Base-by-base conservation (phyloP, 2,113 vertebrate genomes). In the Rhinichthys klamathensis region DNA sequence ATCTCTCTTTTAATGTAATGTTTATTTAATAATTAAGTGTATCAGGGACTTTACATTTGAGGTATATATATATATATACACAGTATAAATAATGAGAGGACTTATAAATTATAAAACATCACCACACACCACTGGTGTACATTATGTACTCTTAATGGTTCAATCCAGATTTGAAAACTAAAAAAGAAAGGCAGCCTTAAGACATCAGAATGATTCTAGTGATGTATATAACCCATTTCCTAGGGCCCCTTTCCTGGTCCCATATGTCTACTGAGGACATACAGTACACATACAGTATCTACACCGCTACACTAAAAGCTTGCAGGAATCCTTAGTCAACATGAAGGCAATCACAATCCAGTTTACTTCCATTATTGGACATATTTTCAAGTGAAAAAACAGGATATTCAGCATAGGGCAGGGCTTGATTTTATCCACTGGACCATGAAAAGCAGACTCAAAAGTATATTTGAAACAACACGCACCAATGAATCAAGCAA, bases 191-290 rank as follows among this genome's bases (percentile, higher is more conserved):
- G 41, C 69, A 35, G 65, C 65, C 67, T 56, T 4, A 35, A 67
- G 75, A 82, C 79, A 82, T 81, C 56, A 67, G 56, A 82, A 72
- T 56, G 85, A 86, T 46, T 21, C 56, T 38, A 60, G 41, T 51
- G 67, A 85, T 74, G 44, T 51, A 46, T 56, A 56, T 63, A 85
- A 75, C 79, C 79, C 23, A 82, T 81, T 86, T 82, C 79, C 79
- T 41, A 12, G 58, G 60, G 70, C 58, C 32, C n/a, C 30, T 82
- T 82, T 56, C 32, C 23, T 54, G 25, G 23, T 76, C 30, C 44
- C 69, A 86, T 75, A 70, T 65, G 78, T 73, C 25, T 51, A 82
- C 27, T 25, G 21, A 58, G 49, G 61, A 25, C 54, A 85, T 15
- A 54, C 65, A 44, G 38, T 44, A 7, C 70, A 75, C 23, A 74